Conservation (phyloP, 2,888 invertebrate species). For the Hemithea aestivaria region DNA sequence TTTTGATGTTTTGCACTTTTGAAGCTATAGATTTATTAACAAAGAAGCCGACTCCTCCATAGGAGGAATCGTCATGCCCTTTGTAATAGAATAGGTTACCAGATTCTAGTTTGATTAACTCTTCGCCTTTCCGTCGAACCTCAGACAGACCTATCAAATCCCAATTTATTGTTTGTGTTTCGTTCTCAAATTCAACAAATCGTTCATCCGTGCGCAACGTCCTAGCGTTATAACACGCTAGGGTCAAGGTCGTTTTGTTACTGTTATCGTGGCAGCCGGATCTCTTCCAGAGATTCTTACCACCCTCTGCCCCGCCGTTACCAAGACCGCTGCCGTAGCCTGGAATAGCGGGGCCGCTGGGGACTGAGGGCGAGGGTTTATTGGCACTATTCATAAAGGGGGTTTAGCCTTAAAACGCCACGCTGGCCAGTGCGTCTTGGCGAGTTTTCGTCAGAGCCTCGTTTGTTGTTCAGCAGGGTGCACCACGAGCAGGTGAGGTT, state of each 20-base stretch:
- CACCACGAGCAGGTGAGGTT: conserved; percentile 2
- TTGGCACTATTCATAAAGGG: conserved; percentile 3
- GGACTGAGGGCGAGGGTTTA: conserved; percentile 18
- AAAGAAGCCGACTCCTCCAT: conserved; percentile 7
- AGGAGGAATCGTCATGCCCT: conserved; percentile 1
- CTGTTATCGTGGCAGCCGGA: conserved; percentile 4
- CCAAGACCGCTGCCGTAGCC: conserved; percentile 18
- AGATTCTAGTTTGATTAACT: neutral
- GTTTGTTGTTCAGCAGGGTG: conserved; percentile 1
- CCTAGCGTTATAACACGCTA: no score
- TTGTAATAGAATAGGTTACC: neutral
- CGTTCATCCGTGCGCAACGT: conserved; percentile 5
- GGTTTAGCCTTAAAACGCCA: conserved; percentile 4
- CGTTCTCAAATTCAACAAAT: neutral
- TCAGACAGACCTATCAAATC: conserved; percentile 4
- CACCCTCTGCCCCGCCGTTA: conserved; percentile 20
- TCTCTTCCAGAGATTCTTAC: conserved; percentile 19
- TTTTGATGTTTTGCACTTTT: neutral
- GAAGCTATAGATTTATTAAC: neutral
- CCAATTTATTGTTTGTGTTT: conserved; percentile 2
- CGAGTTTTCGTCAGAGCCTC: neutral
- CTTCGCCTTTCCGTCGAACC: conserved; percentile 1
- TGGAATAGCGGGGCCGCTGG: conserved; percentile 20
- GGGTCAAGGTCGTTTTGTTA: conserved; percentile 6
- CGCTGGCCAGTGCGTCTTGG: conserved; percentile 6